Evolutionary conservation across 2,797 vertebrate species (phyloP), one percentile per base, ranked within the genome.

Genomic region (Centropyge bicolor): DNA sequence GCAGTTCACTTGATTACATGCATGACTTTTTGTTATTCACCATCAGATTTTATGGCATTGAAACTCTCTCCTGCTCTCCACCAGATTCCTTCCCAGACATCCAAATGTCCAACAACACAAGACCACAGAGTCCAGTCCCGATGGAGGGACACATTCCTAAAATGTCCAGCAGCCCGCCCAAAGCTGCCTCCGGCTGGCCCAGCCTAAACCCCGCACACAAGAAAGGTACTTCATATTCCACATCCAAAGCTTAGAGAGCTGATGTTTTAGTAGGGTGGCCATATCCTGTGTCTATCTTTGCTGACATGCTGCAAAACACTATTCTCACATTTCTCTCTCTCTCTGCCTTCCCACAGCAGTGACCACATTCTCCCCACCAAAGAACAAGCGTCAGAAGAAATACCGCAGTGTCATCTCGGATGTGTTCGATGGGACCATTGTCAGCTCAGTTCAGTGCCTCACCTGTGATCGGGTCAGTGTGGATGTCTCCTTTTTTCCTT

Each of bases 371-470:
- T 92, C 91, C 2, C 96, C 97, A n/a, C 93, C 96, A n/a, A 99
- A 97, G 94, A 98, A 92, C 92, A 98, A 96, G 88, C 96, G 96
- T 46, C 97, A 98, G 91, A 98, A 97, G 94, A 98, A 96, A 88
- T 99, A 98, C 89, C 96, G 95, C 91, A 99, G 98, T 57, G 96
- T 99, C 73, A 99, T 99, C 90, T 99, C 98, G 3, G 98, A 99
- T 56, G 96, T 99, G 89, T 99, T 99, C 51, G 98, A 99, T 68
- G 98, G 98, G 61, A 98, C 97, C 72, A 98, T 99, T 62, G 94
- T 99, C 91, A 99, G 98, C 92, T 99, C 98, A 4, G 98, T 99
- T 41, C 98, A 99, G 93, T 99, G 98, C 91, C 94, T 99, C 90
- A 99, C 98, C 70, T 99, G 98, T 76, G 98, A 99, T 92, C 95